A percentile compares a stretch with the other conserved stretches of the same genome.
Evolutionary conservation across 2,113 vertebrate species (phyloP).

Genomic region (Psephotus haematonotus): DNA sequence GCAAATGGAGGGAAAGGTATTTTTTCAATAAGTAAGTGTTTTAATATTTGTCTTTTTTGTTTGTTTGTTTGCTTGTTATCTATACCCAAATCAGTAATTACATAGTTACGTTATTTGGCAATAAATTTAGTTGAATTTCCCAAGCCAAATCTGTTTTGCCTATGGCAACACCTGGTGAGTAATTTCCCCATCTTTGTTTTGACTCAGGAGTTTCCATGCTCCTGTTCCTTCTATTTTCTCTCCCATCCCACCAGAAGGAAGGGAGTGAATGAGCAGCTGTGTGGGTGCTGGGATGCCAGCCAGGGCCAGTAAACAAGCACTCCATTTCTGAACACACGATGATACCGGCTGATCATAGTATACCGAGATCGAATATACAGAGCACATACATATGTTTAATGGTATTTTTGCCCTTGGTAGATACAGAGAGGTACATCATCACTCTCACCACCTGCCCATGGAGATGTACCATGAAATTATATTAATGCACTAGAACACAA

Average conservation of each 20-base stretch:
- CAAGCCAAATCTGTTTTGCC: not conserved
- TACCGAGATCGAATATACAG: not conserved
- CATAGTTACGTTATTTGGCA: not conserved
- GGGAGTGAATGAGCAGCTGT: not conserved
- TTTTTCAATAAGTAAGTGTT: not conserved
- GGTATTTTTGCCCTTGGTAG: not conserved
- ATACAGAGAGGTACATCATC: not conserved
- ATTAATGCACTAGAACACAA: not conserved
- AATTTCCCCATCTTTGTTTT: not conserved
- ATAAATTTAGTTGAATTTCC: not conserved
- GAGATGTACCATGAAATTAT: not conserved
- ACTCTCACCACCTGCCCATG: no score
- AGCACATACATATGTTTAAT: not conserved
- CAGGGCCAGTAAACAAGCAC: not conserved
- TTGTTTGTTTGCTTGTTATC: not conserved
- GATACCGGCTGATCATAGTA: not conserved
- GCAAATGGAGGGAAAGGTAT: not conserved
- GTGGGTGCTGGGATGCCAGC: not conserved
- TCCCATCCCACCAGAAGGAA: not conserved
- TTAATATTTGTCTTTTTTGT: not conserved
- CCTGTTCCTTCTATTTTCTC: not conserved
- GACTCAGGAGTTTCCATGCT: not conserved
- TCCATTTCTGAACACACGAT: not conserved
- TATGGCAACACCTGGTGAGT: not conserved
- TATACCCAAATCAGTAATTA: not conserved